These are phyloP conservation scores for Sitodiplosis mosellana DNA, from an alignment of 1,140 invertebrate species.

Conservation along the genomic window DNA sequence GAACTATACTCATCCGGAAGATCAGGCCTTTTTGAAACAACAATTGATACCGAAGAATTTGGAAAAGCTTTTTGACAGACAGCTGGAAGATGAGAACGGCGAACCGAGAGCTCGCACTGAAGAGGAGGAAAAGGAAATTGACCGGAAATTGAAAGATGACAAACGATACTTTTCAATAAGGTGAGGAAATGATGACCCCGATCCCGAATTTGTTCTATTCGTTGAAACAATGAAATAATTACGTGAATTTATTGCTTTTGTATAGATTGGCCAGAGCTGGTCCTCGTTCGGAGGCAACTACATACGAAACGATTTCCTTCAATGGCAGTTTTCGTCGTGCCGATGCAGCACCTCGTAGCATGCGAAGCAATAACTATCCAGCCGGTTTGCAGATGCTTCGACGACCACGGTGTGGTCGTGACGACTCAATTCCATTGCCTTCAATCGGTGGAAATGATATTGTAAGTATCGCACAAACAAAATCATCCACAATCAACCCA, in stretches of 20 bases:
- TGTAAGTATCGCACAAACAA: conserved; percentile 22
- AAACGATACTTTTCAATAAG: conserved; percentile 29
- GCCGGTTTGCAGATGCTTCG: conserved; percentile 29
- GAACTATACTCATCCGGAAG: conserved; percentile 56
- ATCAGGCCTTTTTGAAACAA: conserved; percentile 47
- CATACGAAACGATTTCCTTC: conserved; percentile 45
- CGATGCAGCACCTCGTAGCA: conserved; percentile 26
- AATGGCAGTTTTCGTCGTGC: conserved; percentile 31
- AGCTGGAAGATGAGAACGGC: conserved; percentile 16
- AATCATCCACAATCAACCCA: background rate
- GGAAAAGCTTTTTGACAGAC: conserved; percentile 21
- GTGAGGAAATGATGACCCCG: too few relatives aligned
- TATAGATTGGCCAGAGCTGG: conserved; percentile 38
- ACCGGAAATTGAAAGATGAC: conserved; percentile 18
- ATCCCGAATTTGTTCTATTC: too few relatives aligned
- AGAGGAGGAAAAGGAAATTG: conserved; percentile 22
- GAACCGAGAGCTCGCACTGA: conserved; percentile 20
- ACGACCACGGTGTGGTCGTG: conserved; percentile 27
- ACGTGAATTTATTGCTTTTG: too few relatives aligned
- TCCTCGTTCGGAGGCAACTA: conserved; percentile 39
- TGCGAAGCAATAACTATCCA: conserved; percentile 17
- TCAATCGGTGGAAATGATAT: conserved; percentile 35
- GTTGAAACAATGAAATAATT: too few relatives aligned
- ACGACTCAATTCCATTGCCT: conserved; percentile 25
- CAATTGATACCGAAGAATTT: conserved; percentile 39